Percentiles rank a stretch among this genome's conserved stretches.
phyloP scores from a whole-genome alignment of 92 coral and sea anemone species.

The Actinernus sp. region DNA sequence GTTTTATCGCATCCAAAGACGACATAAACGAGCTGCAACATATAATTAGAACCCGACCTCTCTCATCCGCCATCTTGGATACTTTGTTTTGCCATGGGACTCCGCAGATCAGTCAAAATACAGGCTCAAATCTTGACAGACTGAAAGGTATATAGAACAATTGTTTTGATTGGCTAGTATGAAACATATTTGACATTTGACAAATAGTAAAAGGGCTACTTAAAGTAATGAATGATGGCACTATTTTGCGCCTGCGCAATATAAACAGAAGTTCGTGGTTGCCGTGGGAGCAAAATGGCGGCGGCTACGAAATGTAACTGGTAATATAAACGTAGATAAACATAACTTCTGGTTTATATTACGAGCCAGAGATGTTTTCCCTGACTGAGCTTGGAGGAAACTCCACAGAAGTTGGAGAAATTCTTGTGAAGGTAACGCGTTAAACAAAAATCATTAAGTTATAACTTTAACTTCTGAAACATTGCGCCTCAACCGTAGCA shows the following conservation, averaged over 20 bases:
- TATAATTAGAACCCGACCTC: conserved; percentile 69
- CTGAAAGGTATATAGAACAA: neutral
- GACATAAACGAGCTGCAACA: conserved; percentile 75
- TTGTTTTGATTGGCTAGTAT: neutral
- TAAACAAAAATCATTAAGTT: too few relatives aligned
- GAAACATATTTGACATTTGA: too few relatives aligned
- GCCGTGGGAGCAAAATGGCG: conserved; percentile 75
- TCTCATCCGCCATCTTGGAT: conserved; percentile 89
- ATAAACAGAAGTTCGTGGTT: conserved; percentile 28
- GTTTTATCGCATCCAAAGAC: conserved; percentile 72
- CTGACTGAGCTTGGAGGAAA: conserved; percentile 77
- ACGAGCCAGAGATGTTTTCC: conserved; percentile 74
- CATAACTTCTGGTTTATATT: neutral
- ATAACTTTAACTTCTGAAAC: too few relatives aligned
- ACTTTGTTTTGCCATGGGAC: too few relatives aligned
- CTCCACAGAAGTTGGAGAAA: conserved; percentile 91
- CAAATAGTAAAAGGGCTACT: too few relatives aligned
- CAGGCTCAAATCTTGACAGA: too few relatives aligned
- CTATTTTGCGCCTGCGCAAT: conserved; percentile 24
- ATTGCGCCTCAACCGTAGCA: too few relatives aligned
- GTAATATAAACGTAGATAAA: neutral
- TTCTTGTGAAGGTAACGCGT: conserved; percentile 94
- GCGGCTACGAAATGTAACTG: conserved; percentile 15
- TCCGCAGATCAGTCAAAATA: too few relatives aligned
- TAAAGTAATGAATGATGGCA: too few relatives aligned